phyloP scores from a whole-genome alignment of 2,113 vertebrate species.

The Climacteris rufus region DNA sequence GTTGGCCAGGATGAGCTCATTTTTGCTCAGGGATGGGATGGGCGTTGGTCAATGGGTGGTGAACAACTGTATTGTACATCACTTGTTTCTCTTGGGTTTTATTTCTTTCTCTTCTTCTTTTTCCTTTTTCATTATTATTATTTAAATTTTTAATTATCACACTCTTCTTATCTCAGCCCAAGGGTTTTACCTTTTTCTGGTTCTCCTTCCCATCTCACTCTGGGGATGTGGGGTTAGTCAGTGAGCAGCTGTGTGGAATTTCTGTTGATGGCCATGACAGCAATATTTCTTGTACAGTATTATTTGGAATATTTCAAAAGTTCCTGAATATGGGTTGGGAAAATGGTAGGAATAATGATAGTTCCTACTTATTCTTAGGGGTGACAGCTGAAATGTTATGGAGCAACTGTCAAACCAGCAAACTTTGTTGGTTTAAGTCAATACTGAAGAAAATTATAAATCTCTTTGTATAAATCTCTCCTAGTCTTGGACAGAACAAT shows the following conservation, averaged over 20 bases:
- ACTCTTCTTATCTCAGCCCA: background rate
- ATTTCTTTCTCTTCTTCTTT: background rate
- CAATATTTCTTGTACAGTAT: background rate
- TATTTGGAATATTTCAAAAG: background rate
- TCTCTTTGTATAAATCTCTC: background rate
- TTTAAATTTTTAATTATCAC: background rate
- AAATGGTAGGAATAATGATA: background rate
- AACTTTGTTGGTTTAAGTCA: background rate
- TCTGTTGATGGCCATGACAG: background rate
- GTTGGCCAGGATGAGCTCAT: background rate
- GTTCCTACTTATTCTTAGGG: background rate
- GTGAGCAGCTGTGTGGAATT: background rate
- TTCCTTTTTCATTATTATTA: background rate
- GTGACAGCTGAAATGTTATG: background rate
- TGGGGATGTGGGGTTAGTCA: too few species aligned
- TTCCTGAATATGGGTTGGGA: background rate
- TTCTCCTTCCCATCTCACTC: background rate
- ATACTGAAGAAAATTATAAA: background rate
- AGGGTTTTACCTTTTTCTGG: background rate
- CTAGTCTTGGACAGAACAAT: background rate
- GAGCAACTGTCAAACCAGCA: background rate
- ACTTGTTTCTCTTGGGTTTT: background rate
- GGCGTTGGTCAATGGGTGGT: background rate
- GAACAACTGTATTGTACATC: background rate
- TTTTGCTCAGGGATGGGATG: accelerated